Conservation (phyloP, 2,797 vertebrate genomes). For the Catostomus latipinnis region DNA sequence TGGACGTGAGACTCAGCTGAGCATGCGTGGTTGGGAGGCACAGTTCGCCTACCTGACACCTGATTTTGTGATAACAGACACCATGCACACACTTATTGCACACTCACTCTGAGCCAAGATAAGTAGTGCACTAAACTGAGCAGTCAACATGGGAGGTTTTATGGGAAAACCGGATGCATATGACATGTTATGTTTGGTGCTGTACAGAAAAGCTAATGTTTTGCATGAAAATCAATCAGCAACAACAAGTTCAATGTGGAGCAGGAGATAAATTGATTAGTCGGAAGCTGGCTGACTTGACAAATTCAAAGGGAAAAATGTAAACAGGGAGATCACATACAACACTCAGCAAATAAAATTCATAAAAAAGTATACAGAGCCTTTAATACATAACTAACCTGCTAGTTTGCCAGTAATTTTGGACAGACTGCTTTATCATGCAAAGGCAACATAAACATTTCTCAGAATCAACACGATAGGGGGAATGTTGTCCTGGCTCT, state of each 20-base stretch:
- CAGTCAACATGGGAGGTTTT: no score
- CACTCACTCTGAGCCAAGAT: background rate
- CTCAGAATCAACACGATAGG: no score
- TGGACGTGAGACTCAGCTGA: slow-evolving; percentile 35
- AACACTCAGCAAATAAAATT: no score
- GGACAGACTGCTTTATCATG: no score
- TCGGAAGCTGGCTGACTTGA: background rate
- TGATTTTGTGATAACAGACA: slow-evolving; percentile 21
- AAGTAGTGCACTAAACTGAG: background rate
- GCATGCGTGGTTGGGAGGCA: slow-evolving; percentile 33
- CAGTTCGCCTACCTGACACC: slow-evolving; percentile 17
- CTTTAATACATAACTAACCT: no score
- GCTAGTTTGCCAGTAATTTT: no score
- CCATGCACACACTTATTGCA: background rate
- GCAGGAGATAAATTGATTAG: background rate
- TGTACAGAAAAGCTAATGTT: background rate
- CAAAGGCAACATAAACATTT: no score
- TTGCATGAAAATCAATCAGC: background rate
- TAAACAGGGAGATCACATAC: no score
- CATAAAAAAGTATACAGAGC: no score
- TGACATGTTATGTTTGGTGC: slow-evolving; percentile 1
- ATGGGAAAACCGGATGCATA: slow-evolving; percentile 1
- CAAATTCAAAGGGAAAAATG: background rate
- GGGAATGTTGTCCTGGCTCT: no score
- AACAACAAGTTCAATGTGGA: background rate